phyloP scores from a whole-genome alignment of 2,113 vertebrate species.

The Tachuris rubrigastra region DNA sequence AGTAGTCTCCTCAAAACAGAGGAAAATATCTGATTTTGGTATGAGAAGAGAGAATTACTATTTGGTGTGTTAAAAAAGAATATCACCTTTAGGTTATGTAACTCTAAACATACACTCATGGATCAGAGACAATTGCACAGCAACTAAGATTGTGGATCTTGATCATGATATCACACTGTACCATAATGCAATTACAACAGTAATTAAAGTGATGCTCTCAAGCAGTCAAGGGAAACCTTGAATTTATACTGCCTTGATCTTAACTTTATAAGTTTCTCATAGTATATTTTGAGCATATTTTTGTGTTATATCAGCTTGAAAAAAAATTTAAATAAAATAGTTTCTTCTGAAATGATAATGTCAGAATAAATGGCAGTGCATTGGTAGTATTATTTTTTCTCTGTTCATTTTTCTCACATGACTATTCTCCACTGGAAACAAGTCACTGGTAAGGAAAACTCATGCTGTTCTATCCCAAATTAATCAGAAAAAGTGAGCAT shows the following conservation, averaged over 20 bases:
- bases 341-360: neutral
- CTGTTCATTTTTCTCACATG: neutral
- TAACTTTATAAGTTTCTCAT: neutral
- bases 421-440: constrained; percentile 2
- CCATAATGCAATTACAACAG: neutral
- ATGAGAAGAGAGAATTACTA: neutral
- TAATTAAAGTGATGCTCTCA: neutral
- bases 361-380: neutral
- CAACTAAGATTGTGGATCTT: neutral
- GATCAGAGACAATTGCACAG: neutral
- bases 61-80: neutral
- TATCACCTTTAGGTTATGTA: neutral
- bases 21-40: neutral
- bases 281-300: neutral
- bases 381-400: neutral
- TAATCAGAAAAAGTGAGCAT: neutral
- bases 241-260: neutral
- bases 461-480: constrained; percentile 10
- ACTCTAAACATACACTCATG: neutral
- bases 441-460: constrained; percentile 4
- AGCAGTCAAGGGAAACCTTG: neutral
- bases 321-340: neutral
- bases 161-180: neutral
- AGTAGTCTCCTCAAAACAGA: neutral
- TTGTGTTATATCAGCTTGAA: neutral